A percentile compares a stretch with the other conserved stretches of the same genome.
Evolutionary conservation across 2,113 vertebrate genomes (phyloP).

Genomic region (Nasalis larvatus): DNA sequence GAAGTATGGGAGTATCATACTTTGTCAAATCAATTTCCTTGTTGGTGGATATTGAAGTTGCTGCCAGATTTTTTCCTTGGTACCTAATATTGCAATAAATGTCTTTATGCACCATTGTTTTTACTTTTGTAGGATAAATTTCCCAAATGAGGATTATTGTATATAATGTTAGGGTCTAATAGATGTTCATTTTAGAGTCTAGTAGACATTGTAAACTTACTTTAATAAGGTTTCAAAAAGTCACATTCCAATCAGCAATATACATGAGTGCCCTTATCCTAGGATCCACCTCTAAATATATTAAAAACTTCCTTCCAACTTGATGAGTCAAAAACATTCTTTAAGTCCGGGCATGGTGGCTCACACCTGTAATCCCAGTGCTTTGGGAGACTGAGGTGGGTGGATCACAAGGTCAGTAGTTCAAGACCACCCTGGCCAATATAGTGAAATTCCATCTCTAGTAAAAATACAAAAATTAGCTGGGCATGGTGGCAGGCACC

Average conservation of each 20-base stretch:
- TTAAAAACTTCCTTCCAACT: background rate
- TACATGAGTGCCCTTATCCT: background rate
- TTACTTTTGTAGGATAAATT: background rate
- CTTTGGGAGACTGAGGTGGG: too few relatives aligned
- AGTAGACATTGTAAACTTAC: background rate
- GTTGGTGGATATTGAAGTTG: background rate
- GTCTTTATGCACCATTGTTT: background rate
- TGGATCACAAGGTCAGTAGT: too few relatives aligned
- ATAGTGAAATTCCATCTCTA: too few relatives aligned
- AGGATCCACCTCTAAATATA: background rate
- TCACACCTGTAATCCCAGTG: too few relatives aligned
- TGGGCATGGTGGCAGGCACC: too few relatives aligned
- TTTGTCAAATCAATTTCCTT: background rate
- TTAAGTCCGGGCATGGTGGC: too few relatives aligned
- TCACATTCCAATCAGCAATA: background rate
- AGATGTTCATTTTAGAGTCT: background rate
- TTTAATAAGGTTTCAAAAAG: background rate
- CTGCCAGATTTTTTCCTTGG: background rate
- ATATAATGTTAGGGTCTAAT: constrained; percentile 5
- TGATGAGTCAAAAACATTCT: background rate
- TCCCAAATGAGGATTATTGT: background rate
- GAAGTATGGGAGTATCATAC: background rate
- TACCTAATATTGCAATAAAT: background rate
- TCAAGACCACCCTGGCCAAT: too few relatives aligned
- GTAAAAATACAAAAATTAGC: too few relatives aligned